Evolutionary conservation across 2,888 invertebrate genomes (phyloP), one percentile per base, ranked within the genome.

Genomic region (Catocala fraxini): DNA sequence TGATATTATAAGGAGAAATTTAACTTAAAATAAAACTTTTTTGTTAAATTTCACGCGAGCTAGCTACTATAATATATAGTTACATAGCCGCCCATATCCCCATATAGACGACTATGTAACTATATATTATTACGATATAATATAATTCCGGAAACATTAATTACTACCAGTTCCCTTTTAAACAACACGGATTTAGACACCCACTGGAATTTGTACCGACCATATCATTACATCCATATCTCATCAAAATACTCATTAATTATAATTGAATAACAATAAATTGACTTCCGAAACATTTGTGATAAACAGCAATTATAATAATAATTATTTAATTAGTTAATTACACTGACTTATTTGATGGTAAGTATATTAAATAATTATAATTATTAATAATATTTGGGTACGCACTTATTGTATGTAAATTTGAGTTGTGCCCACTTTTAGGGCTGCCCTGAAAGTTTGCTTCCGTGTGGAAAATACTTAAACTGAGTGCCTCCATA

Each of bases 331-430:
- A 35, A 54, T 42, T 33, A 56, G 6, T 58, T n/a, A 12, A 49
- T 62, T 43, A 57, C 43, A 51, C 9, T 57, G 41, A 49, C 13
- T 60, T 48, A 61, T 61, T 54, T 12, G 49, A 53, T 25, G 13
- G 41, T n/a, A n/a, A n/a, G n/a, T 47, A 13, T 59, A 42, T 45
- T 54, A 65, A 64, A 74, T 71, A 68, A 74, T 51, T 54, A 66
- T 64, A 62, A 67, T 59, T 65, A 69, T 51, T 54, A 70, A 64
- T 68, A 68, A 63, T 48, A 11, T 59, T 42, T 70, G 52, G 63
- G 57, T 61, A 55, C 54, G 47, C 47, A 12, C 72, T 39, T 48
- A 77, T 77, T 77, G 77, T 77, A 74, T 79, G 77, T 33, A 63
- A 77, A 77, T 77, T 12, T 45, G 39, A 35, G 10, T 0, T 9